Percentiles rank a stretch among this genome's conserved stretches.
These are phyloP conservation scores for Archegozetes longisetosus DNA, from an alignment of 1,140 invertebrate species.

Conservation along the genomic window DNA sequence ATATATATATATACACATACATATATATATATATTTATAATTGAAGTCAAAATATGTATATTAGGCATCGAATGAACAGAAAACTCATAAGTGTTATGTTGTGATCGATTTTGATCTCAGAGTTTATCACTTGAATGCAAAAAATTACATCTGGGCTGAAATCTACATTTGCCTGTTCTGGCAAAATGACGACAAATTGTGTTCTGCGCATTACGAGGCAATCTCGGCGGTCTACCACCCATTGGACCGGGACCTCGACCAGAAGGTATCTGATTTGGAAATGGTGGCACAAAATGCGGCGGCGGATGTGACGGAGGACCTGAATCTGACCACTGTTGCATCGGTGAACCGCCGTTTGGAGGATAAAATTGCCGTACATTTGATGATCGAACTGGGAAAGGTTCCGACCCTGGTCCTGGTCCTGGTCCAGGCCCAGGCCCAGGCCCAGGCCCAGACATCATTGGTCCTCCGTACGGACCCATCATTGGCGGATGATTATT, in stretches of 20 bases:
- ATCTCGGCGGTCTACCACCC: not conserved
- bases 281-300: not conserved
- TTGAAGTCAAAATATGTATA: not conserved
- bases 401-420: not conserved
- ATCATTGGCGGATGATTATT: not conserved
- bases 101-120: not conserved
- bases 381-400: no score
- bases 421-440: not conserved
- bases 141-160: conserved; percentile 8
- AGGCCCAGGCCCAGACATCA: not conserved
- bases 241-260: not conserved
- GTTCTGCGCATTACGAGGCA: not conserved
- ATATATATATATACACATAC: not conserved
- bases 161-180: conserved; percentile 6
- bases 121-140: not conserved
- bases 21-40: not conserved
- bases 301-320: not conserved
- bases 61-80: no score
- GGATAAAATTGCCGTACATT: not conserved
- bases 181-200: not conserved
- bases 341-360: not conserved
- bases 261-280: not conserved
- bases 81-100: no score
- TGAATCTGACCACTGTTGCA: not conserved
- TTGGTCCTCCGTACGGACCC: not conserved